Base-by-base conservation (phyloP, 1,140 invertebrate genomes). In the Physella acuta region DNA sequence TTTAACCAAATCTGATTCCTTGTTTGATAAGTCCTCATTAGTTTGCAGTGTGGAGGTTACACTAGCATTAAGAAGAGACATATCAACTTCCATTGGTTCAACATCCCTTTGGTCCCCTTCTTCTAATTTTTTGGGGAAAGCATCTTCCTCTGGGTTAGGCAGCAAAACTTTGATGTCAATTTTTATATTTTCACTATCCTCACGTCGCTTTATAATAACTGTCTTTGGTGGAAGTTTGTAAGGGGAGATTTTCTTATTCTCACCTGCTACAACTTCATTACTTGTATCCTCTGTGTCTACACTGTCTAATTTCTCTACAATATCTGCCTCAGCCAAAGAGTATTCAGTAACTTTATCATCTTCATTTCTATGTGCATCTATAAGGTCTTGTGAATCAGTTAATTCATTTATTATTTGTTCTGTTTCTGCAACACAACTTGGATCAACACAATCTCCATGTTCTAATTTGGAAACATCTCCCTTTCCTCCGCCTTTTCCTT, bases 71-170 rank as follows among this genome's bases (percentile, higher is more conserved):
- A 20, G 20, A 8, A 44, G 20, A 2, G 26, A 14, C 44, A 39
- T 59, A 14, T 30, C 49, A 58, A 56, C 44, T 36, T 69, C 60
- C 68, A 68, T 59, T 39, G 66, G 56, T 37, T 58, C 55, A 1
- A 68, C n/a, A 33, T 59, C 36, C 20, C 53, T 26, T 8, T 39
- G 55, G 16, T 59, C 56, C 20, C 55, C n/a, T 56, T 39, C 56
- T 33, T 17, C 17, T 28, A 65, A 4, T 30, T 17, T 34, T 2
- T 39, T 52, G 8, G 63, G 63, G 33, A 65, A 51, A 39, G 20
- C 26, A 37, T 30, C 34, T 55, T 66, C 34, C 16, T 59, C 56
- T 26, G 49, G 51, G 20, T 34, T 24, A n/a, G 65, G 63, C 8
- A 39, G 5, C 20, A 65, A 20, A 30, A 65, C 63, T 53, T 53